Conservation (phyloP, 2,113 vertebrate species). For the Rostratula benghalensis region DNA sequence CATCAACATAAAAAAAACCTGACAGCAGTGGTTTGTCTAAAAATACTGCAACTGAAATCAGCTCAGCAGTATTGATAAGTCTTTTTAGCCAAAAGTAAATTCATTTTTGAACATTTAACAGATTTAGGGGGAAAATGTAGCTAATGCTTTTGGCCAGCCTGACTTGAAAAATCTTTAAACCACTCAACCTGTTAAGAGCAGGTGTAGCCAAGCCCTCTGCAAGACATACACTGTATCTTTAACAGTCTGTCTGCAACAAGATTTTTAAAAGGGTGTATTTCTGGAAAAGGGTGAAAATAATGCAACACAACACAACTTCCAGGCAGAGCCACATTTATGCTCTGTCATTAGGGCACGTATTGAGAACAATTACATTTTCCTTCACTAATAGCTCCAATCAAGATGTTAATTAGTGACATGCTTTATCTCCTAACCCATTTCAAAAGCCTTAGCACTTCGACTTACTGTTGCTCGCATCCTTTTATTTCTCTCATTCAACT, state of each 20-base stretch:
- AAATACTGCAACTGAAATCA: constrained; percentile 41
- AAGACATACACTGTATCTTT: constrained; percentile 37
- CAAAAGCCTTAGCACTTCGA: constrained; percentile 69
- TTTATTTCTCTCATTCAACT: constrained; percentile 85
- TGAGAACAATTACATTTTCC: constrained; percentile 37
- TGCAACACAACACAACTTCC: constrained; percentile 32
- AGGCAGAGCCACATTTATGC: constrained; percentile 31
- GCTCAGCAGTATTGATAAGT: background rate
- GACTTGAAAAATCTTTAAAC: background rate
- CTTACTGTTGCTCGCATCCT: constrained; percentile 92
- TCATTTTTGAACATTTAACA: background rate
- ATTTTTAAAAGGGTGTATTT: constrained; percentile 40
- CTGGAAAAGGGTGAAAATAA: background rate
- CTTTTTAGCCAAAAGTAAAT: background rate
- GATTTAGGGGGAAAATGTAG: background rate
- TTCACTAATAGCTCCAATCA: constrained; percentile 27
- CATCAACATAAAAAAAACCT: background rate
- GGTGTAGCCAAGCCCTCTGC: background rate
- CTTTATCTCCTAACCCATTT: constrained; percentile 42
- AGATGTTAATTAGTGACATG: constrained; percentile 50
- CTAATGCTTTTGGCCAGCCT: background rate
- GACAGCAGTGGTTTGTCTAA: background rate
- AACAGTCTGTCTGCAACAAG: constrained; percentile 18
- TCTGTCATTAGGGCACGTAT: background rate
- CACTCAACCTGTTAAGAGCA: background rate